phyloP scores from a whole-genome alignment of 2,797 vertebrate genomes.

The Echiichthys vipera region DNA sequence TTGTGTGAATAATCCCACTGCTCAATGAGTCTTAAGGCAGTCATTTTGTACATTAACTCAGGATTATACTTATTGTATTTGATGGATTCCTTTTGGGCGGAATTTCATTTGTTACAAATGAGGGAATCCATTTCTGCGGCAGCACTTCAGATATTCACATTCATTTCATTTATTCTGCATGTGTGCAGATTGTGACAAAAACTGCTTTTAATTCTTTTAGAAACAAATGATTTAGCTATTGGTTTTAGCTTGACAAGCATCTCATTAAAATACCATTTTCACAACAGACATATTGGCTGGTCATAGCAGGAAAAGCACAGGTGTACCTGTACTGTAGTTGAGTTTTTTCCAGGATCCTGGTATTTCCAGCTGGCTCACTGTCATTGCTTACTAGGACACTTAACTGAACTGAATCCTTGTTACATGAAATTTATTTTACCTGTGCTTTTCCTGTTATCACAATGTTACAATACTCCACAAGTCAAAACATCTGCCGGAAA shows the following conservation, averaged over 20 bases:
- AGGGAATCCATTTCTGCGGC: conserved; percentile 38
- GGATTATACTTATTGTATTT: conserved; percentile 32
- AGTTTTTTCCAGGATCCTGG: too few relatives aligned
- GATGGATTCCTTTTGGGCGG: conserved; percentile 31
- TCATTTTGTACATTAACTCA: conserved; percentile 41
- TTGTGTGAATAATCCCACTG: conserved; percentile 44
- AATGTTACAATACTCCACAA: too few relatives aligned
- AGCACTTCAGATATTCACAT: neutral
- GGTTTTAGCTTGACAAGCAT: neutral
- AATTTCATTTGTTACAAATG: conserved; percentile 39
- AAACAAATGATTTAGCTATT: neutral
- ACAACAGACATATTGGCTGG: too few relatives aligned
- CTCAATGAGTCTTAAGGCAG: conserved; percentile 19
- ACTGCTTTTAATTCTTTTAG: neutral
- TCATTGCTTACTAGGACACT: too few relatives aligned
- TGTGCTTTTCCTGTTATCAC: too few relatives aligned
- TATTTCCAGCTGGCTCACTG: too few relatives aligned
- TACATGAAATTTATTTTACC: too few relatives aligned
- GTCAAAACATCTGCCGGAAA: too few relatives aligned
- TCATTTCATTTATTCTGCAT: conserved; percentile 16
- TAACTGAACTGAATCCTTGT: too few relatives aligned
- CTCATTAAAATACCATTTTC: too few relatives aligned
- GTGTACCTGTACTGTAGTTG: too few relatives aligned
- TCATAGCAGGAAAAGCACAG: too few relatives aligned
- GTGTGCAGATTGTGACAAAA: neutral